Conservation (phyloP, 2,797 vertebrate genomes). For the Siniperca scherzeri region DNA sequence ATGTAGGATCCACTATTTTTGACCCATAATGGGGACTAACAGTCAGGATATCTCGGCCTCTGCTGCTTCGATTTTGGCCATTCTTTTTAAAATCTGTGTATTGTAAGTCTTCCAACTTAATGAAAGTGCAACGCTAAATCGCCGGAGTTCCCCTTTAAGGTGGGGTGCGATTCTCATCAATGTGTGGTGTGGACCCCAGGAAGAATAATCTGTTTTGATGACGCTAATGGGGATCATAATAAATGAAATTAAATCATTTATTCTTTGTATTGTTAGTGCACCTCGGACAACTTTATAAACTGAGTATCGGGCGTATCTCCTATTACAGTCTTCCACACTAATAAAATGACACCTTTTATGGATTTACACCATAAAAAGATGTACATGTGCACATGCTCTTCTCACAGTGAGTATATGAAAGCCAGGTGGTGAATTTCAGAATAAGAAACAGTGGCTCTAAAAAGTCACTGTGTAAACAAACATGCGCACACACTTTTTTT, state of each 20-base stretch:
- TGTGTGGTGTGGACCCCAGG: no score
- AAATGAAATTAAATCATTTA: neutral
- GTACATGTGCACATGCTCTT: neutral
- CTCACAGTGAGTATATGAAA: neutral
- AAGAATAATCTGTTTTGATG: neutral
- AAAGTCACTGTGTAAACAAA: conserved; percentile 7
- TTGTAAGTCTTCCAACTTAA: neutral
- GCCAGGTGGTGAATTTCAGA: neutral
- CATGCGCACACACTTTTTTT: neutral
- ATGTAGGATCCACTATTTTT: neutral
- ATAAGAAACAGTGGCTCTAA: neutral
- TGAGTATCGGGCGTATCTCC: no score
- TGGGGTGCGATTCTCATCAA: neutral
- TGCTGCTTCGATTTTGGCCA: no score
- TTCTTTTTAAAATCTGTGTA: no score
- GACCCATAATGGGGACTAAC: neutral
- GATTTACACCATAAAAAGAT: neutral
- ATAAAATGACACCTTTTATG: neutral
- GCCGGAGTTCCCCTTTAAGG: neutral
- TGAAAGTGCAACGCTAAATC: no score
- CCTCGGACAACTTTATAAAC: neutral
- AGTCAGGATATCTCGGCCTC: neutral
- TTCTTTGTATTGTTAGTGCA: neutral
- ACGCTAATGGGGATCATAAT: neutral
- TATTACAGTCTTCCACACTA: neutral